Base-by-base conservation (phyloP, 1,140 invertebrate genomes). In the Drosophila mayri region DNA sequence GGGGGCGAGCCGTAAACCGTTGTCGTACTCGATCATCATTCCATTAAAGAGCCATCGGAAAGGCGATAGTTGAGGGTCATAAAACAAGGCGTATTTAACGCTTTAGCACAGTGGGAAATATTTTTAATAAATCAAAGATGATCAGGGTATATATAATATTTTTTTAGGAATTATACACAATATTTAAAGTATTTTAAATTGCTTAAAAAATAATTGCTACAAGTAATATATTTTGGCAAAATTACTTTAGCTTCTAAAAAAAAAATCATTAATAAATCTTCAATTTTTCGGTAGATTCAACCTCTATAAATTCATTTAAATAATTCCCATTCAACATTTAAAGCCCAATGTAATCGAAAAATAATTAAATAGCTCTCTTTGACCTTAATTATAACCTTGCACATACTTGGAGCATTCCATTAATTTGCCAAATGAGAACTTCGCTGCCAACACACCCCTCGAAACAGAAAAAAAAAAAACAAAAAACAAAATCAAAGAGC, bases 21-120 rank as follows among this genome's bases (percentile, higher is more conserved):
- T 52, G 41, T 28, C 30, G 22, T 49, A 20, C 43, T 72, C 47
- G 68, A 72, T 72, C 43, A 59, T 59, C 66, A 71, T 63, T 49
- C 65, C 68, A 88, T 88, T 90, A 81, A 88, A 88, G 59, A 41
- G 57, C 35, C 68, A 78, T 88, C 59, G 62, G 9, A 63, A 71
- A 40, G 59, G 80, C 72, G 67, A 73, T 87, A 78, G 72, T 80
- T 83, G 70, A 65, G 70, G 60, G 64, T 43, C 57, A 79, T 83
- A 83, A 83, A 73, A 50, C 9, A 55, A 74, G 62, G 22, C 22
- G 18, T 22, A 35, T 38, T 47, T 46, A 66, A 8, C 22, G 12
- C 1, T 1, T 32, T 12, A 18, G 20, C 5, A 72, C 43, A 49
- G 35, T 41, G 65, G 20, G 12, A n/a, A 25, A 28, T 35, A 14